Conservation (phyloP, 1,140 invertebrate genomes). For the Drepana arcuata region DNA sequence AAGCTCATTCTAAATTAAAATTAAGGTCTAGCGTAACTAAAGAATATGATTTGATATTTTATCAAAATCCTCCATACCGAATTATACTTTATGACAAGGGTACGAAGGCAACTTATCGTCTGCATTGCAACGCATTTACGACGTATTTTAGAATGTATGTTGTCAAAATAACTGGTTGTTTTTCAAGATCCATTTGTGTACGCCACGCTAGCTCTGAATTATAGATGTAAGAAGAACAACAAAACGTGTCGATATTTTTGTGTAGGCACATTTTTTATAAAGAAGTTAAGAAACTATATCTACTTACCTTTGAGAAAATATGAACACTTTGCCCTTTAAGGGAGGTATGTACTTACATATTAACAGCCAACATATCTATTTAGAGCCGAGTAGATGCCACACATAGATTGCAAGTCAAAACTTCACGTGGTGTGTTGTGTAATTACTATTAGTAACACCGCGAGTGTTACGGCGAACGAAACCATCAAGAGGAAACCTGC, state of each 20-base stretch:
- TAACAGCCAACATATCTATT: too few species aligned
- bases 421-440: too few species aligned
- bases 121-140: slow-evolving; percentile 26
- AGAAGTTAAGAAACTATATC: too few species aligned
- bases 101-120: slow-evolving; percentile 21
- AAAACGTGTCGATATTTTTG: slow-evolving; percentile 56
- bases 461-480: too few species aligned
- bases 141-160: slow-evolving; percentile 32
- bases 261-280: too few species aligned
- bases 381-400: slow-evolving; percentile 1
- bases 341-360: too few species aligned
- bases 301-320: too few species aligned
- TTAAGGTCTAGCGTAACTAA: slow-evolving; percentile 68
- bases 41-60: slow-evolving; percentile 52
- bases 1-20: slow-evolving; percentile 70
- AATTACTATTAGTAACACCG: too few species aligned
- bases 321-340: too few species aligned
- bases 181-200: slow-evolving; percentile 65
- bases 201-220: slow-evolving; percentile 49
- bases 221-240: slow-evolving; percentile 56
- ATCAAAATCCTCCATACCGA: slow-evolving; percentile 10
- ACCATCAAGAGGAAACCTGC: too few species aligned
- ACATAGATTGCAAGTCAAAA: too few species aligned
- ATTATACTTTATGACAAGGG: slow-evolving; percentile 20
- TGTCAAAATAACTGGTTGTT: slow-evolving; percentile 68